Base-by-base conservation (phyloP, 2,113 vertebrate genomes). In the Rhinopithecus roxellana region DNA sequence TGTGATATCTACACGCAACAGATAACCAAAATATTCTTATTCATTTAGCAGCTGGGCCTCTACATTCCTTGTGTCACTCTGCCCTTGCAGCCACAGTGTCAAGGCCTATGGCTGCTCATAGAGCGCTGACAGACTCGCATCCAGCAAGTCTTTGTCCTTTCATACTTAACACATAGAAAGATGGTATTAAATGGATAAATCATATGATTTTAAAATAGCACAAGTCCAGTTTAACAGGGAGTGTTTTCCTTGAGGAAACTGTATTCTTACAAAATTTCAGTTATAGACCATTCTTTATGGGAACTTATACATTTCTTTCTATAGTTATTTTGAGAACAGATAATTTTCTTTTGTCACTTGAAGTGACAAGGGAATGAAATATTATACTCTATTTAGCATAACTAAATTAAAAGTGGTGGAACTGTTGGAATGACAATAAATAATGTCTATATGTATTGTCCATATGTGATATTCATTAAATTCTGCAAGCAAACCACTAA, bases 341-440 rank as follows among this genome's bases (percentile, higher is more conserved):
- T 80, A 50, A 83, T 52, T 95, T 83, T 23, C 32, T 89, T 61
- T 77, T 3, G 14, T 3, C 6, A 77, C 35, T 80, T 12, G 61
- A 81, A 85, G n/a, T 89, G 50, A 48, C 38, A 40, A 45, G 6
- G 35, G n/a, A 4, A 69, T 70, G 35, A 93, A 17, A 17, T 57
- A 30, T 10, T 81, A 6, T 91, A 18, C 48, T 86, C n/a, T 69
- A 40, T 23, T 72, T 86, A 59, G n/a, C 9, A 8, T 40, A 78
- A 83, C 9, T 59, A 43, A 64, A 32, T 40, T 40, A 55, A 78
- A 94, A 92, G 7, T 35, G 30, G 18, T 35, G 3, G 18, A 75
- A 55, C 79, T 85, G 7, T 77, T 92, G 27, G 27, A 43, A 86
- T 89, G 43, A 93, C 91, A 91, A 84, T 80, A 93, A 93, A 10